These are phyloP conservation scores for Lasioglossum oenotherae DNA, from an alignment of 2,888 invertebrate species.

Conservation along the genomic window DNA sequence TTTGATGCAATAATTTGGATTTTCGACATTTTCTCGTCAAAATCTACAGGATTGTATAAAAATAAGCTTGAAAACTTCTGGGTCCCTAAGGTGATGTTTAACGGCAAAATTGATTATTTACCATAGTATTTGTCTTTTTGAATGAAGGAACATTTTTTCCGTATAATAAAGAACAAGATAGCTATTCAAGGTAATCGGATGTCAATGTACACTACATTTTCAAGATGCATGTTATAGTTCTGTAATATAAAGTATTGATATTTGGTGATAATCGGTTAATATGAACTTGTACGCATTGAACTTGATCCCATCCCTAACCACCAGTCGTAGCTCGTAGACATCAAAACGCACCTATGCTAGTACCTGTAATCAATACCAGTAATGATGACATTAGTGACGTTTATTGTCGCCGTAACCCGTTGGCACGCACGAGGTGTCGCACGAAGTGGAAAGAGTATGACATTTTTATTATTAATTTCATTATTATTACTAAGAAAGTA, in stretches of 20 bases:
- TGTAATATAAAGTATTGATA: not conserved
- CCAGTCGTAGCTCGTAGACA: conserved; percentile 68
- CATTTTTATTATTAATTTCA: too few relatives aligned
- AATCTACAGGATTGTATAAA: too few relatives aligned
- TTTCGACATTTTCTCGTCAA: too few relatives aligned
- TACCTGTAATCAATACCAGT: conserved; percentile 63
- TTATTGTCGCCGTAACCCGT: conserved; percentile 36
- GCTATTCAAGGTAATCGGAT: too few relatives aligned
- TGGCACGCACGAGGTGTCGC: conserved; percentile 44
- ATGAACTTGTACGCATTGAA: not conserved
- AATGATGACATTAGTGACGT: conserved; percentile 48
- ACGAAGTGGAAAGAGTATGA: conserved; percentile 33
- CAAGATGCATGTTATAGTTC: not conserved
- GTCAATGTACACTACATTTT: not conserved
- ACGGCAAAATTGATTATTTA: not conserved
- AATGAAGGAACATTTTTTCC: not conserved
- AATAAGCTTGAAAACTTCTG: too few relatives aligned
- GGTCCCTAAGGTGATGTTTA: too few relatives aligned
- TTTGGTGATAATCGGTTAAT: not conserved
- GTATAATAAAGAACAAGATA: too few relatives aligned
- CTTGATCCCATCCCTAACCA: not conserved
- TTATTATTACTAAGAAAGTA: not conserved
- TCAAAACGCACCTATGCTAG: conserved; percentile 68
- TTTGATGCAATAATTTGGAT: too few relatives aligned
- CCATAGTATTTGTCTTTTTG: not conserved